phyloP scores from a whole-genome alignment of 2,888 invertebrate species.

The Kryphioiulus occultus region DNA sequence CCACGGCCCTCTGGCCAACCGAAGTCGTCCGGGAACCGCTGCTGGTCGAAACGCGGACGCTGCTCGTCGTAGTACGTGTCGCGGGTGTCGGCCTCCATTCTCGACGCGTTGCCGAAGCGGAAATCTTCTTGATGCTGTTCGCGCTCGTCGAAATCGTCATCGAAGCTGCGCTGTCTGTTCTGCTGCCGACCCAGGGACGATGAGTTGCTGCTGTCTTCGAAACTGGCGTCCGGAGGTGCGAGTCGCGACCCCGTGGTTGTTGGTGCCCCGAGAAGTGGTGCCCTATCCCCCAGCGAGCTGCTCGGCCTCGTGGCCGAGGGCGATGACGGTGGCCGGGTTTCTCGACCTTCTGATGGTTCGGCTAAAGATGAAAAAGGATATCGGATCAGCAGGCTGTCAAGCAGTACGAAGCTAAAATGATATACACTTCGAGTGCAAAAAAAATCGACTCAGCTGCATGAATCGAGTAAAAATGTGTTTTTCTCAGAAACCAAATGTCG shows the following conservation, averaged over 20 bases:
- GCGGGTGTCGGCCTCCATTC: background rate
- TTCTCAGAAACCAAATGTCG: no score
- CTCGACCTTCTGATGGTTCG: background rate
- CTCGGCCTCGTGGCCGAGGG: background rate
- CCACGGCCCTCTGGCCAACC: background rate
- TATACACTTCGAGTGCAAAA: no score
- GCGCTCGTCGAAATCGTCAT: background rate
- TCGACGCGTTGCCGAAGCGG: background rate
- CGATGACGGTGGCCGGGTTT: background rate
- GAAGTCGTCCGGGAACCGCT: background rate
- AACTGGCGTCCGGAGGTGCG: background rate
- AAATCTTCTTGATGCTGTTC: background rate
- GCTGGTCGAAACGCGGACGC: background rate
- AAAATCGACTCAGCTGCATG: no score
- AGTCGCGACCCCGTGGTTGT: background rate
- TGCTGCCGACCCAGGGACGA: background rate
- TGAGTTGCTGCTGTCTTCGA: background rate
- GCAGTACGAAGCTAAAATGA: no score
- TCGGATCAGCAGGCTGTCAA: no score
- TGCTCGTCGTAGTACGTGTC: background rate
- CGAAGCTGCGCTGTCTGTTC: background rate
- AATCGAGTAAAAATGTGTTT: no score
- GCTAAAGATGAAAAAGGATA: no score
- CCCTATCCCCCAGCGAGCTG: background rate
- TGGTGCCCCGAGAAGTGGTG: background rate